Conservation (phyloP, 2,888 invertebrate species). For the Tridacna gigas region DNA sequence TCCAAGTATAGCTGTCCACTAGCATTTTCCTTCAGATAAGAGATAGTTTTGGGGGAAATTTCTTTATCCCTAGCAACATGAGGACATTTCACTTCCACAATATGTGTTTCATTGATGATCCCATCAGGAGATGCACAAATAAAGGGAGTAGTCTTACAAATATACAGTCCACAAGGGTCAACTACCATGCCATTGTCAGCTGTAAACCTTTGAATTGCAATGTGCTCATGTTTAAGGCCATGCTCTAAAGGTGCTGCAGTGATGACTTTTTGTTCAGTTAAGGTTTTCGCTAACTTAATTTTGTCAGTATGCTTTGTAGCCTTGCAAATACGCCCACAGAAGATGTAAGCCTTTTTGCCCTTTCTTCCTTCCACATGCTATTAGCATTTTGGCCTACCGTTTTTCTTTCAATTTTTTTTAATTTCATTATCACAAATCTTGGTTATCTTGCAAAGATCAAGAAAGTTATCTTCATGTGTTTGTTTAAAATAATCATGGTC, state of each 20-base stretch:
- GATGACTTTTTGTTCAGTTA: background rate
- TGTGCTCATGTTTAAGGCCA: conserved; percentile 41
- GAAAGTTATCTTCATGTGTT: conserved; percentile 42
- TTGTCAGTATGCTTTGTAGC: conserved; percentile 22
- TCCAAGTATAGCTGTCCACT: conserved; percentile 14
- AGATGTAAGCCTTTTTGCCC: conserved; percentile 34
- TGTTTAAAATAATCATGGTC: conserved; percentile 60
- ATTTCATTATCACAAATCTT: conserved; percentile 10
- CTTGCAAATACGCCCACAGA: conserved; percentile 42
- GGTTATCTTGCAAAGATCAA: conserved; percentile 23
- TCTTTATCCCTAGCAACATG: conserved; percentile 20
- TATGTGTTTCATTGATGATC: conserved; percentile 24
- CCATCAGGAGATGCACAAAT: conserved; percentile 46
- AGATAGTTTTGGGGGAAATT: conserved; percentile 25
- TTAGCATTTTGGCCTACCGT: conserved; percentile 21
- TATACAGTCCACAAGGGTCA: conserved; percentile 26
- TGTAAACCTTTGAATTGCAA: conserved; percentile 26
- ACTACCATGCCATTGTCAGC: conserved; percentile 16
- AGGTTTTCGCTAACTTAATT: conserved; percentile 4
- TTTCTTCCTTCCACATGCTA: conserved; percentile 27
- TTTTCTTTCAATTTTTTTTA: conserved; percentile 21
- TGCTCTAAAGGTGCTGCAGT: conserved; percentile 31
- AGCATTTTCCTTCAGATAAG: conserved; percentile 34
- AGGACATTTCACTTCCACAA: conserved; percentile 56
- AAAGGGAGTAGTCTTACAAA: conserved; percentile 35